Conservation (phyloP, 1,140 invertebrate species). For the Stegodyphus mimosarum region DNA sequence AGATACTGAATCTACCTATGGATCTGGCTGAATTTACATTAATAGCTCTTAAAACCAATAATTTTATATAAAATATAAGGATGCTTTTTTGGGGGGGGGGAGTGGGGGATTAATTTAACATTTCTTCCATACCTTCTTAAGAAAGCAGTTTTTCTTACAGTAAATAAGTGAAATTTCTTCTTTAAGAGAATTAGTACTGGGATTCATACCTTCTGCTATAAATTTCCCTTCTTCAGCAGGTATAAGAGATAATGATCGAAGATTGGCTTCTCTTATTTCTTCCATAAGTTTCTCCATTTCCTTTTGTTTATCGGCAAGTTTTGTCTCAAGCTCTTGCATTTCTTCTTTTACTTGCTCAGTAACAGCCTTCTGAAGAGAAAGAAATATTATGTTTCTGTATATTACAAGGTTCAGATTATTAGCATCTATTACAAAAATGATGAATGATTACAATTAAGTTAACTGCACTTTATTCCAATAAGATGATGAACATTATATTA, state of each 20-base stretch:
- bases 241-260: constrained; percentile 78
- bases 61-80: no score
- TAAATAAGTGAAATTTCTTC: no score
- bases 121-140: no score
- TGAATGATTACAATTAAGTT: background rate
- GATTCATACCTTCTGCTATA: constrained; percentile 74
- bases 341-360: constrained; percentile 84
- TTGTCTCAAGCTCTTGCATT: constrained; percentile 69
- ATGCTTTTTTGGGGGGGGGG: no score
- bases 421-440: background rate
- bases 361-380: constrained; percentile 35
- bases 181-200: no score
- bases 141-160: no score
- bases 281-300: constrained; percentile 85
- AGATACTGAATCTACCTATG: no score
- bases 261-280: constrained; percentile 92
- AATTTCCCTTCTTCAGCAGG: constrained; percentile 81
- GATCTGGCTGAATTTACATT: no score
- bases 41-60: no score
- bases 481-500: no score
- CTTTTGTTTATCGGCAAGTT: constrained; percentile 76
- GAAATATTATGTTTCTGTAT: background rate
- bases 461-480: no score
- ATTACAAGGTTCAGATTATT: background rate
- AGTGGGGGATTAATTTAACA: no score